Evolutionary conservation across 2,113 vertebrate species (phyloP), one percentile per base, ranked within the genome.

Genomic region (Pollachius pollachius): DNA sequence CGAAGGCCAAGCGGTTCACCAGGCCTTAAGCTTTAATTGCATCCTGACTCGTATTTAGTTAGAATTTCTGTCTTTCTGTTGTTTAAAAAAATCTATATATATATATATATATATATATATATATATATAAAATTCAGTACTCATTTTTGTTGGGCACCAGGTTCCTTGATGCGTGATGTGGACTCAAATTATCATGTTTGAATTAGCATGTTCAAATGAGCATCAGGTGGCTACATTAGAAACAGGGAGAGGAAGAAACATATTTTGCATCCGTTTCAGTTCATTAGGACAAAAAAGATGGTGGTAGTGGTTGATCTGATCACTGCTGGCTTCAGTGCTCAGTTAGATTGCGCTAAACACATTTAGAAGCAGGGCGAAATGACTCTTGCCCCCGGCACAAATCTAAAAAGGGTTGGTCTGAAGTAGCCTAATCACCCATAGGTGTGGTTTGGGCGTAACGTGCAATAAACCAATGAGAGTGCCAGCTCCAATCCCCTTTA

Each of bases 231-330:
- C 23, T 9, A 62, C 3, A 62, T 62, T 15, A 62, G 61, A 25
- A 62, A 27, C 13, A 15, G 12, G 61, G 13, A 25, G 13, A 19
- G 12, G 61, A 3, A 13, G 61, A 9, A 16, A 62, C 27, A 8
- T 27, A 15, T 25, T 62, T 17, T 63, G 16, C 15, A 34, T 63
- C 27, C 27, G 17, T 18, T 21, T 37, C 9, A 2, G 17, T 64
- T 64, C 62, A 64, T 64, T 64, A 64, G 30, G 16, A 12, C 30
- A 64, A 17, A 64, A 64, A 1, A 41, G n/a, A 41, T 17, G 17
- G 16, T 4, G 5, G 62, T 18, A 18, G 62, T 30, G 15, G 23
- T 63, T 25, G 23, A 25, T 25, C 30, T 34, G 17, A 64, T 64
- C 30, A 17, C 61, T 62, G 13, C 15, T 62, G n/a, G 62, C 8